These are phyloP conservation scores for Epistrophe eligans DNA, from an alignment of 2,888 invertebrate genomes.

Conservation along the genomic window DNA sequence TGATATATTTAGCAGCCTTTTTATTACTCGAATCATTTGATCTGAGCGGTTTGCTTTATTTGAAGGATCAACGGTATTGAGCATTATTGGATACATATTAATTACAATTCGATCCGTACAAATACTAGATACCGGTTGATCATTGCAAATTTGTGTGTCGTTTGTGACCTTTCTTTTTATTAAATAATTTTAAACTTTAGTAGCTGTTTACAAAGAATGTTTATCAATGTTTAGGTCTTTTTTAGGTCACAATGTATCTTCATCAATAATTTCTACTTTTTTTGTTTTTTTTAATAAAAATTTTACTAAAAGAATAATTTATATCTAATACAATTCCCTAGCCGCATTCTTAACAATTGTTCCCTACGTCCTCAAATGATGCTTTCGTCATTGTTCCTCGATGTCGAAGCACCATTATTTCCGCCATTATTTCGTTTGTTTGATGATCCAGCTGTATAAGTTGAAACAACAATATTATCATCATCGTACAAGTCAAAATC, in stretches of 20 bases:
- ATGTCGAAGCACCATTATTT: constrained; percentile 78
- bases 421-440: constrained; percentile 69
- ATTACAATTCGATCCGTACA: neutral
- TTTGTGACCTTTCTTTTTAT: neutral
- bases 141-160: neutral
- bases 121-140: neutral
- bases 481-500: constrained; percentile 84
- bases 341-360: constrained; percentile 77
- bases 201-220: neutral
- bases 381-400: constrained; percentile 82
- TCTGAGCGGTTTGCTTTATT: neutral
- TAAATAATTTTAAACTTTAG: neutral
- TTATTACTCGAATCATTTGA: neutral
- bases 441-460: constrained; percentile 70
- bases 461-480: constrained; percentile 83
- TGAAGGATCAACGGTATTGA: neutral
- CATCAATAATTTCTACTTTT: neutral
- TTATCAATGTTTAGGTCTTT: neutral
- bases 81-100: neutral
- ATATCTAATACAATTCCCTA: constrained; percentile 77
- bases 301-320: constrained; percentile 76
- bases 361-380: constrained; percentile 84
- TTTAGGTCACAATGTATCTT: constrained; percentile 38
- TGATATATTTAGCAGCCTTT: neutral
- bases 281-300: constrained; percentile 25